A percentile compares a stretch with the other conserved stretches of the same genome.
Conservation (phyloP, 2,797 vertebrate species). For the Hydrocynus forskahlii region DNA sequence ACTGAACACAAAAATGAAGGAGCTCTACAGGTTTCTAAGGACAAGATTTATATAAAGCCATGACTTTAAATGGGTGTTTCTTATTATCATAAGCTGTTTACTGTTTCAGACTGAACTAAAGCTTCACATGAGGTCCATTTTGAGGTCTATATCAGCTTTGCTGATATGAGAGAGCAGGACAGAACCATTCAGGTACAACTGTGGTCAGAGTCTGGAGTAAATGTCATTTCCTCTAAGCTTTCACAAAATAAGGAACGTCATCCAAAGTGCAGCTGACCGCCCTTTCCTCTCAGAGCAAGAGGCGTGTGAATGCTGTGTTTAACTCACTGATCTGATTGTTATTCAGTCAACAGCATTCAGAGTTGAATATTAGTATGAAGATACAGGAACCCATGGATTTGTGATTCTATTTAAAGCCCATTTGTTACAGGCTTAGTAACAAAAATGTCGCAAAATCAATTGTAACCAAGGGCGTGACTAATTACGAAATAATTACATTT, state of each 20-base stretch:
- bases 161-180: neutral
- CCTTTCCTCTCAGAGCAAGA: neutral
- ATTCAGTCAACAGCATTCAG: neutral
- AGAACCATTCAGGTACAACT: neutral
- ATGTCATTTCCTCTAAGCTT: neutral
- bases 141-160: neutral
- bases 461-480: conserved; percentile 36
- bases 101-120: neutral
- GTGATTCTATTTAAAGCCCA: conserved; percentile 17
- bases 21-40: neutral
- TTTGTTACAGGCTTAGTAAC: conserved; percentile 19
- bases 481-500: conserved; percentile 47
- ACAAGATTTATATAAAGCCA: neutral
- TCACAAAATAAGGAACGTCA: neutral
- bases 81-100: neutral
- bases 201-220: neutral
- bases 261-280: neutral
- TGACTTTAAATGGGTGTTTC: neutral
- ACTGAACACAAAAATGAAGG: neutral
- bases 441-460: conserved; percentile 43
- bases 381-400: conserved; percentile 16
- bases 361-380: neutral
- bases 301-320: neutral
- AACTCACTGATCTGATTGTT: conserved; percentile 2
- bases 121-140: neutral